Conservation (phyloP, 2,888 invertebrate genomes). For the Lepeophtheirus nordmannii region DNA sequence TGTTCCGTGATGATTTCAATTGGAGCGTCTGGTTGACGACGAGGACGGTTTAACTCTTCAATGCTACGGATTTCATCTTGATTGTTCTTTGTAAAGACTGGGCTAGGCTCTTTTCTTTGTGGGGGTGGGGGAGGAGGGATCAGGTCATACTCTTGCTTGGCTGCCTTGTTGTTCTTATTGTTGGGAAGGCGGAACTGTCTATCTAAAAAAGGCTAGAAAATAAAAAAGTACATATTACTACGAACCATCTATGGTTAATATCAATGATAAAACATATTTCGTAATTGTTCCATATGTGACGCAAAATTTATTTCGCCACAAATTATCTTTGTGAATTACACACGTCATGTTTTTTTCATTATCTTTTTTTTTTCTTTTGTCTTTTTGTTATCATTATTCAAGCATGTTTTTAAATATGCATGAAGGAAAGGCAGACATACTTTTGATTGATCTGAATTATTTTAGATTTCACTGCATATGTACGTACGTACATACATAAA, state of each 20-base stretch:
- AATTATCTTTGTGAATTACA: not conserved
- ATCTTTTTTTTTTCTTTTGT: too few species aligned
- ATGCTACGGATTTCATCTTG: not conserved
- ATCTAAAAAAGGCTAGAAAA: not conserved
- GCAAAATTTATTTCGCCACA: not conserved
- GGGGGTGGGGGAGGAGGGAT: not conserved
- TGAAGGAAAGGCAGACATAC: too few species aligned
- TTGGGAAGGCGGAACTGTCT: not conserved
- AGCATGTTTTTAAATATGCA: too few species aligned
- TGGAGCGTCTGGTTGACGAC: not conserved
- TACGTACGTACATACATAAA: too few species aligned
- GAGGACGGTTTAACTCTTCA: not conserved
- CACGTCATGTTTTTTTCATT: not conserved
- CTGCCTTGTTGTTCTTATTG: not conserved
- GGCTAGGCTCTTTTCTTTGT: not conserved
- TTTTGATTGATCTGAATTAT: too few species aligned
- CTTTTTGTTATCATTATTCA: too few species aligned
- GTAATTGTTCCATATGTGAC: too few species aligned
- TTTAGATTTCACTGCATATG: too few species aligned
- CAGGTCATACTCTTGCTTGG: not conserved
- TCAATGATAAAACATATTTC: too few species aligned
- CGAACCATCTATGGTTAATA: too few species aligned
- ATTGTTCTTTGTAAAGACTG: not conserved
- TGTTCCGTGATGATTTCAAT: too few species aligned
- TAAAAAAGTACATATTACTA: too few species aligned